Evolutionary conservation across 2,888 invertebrate genomes (phyloP), one percentile per base, ranked within the genome.

Genomic region (Ophraella communa): DNA sequence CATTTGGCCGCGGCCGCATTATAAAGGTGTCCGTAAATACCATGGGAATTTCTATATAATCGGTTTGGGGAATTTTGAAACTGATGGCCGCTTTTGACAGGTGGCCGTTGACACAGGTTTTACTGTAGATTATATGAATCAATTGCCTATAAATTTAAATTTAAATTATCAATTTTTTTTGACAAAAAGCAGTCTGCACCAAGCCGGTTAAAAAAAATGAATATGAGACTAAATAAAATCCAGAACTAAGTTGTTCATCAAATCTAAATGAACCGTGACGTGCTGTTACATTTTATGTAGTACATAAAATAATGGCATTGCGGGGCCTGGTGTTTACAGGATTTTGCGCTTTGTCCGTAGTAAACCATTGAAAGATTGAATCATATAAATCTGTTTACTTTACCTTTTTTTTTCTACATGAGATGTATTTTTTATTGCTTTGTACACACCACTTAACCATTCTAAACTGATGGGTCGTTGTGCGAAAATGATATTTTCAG

Each of bases 301-400:
- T 57, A 39, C 49, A 62, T 51, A 47, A 39, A 63, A 63, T 58
- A 57, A 53, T 56, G 18, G 62, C 56, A 51, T 62, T 62, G 56
- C 62, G 53, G 54, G 63, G 30, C 33, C 53, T 53, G 44, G 30
- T 45, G 58, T 58, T 63, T 63, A 58, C 58, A 58, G 58, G 57
- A 63, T 63, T 63, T 63, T 63, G 53, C 52, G 63, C 63, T 45
- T 63, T 49, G 63, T 49, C 30, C 52, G 45, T 23, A 44, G 57
- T 23, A 47, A 44, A 52, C 58, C 45, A 14, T 14, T 35, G 45
- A 42, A n/a, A 45, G 53, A 52, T 42, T 42, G 33, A 21, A 49
- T 56, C 24, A 27, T 44, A 56, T 23, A 47, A 47, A 21, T 23
- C 14, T 23, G 5, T 20, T 17, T 47, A 58, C 57, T 57, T 30